Evolutionary conservation across 2,113 vertebrate genomes (phyloP), one percentile per base, ranked within the genome.

Genomic region (Paraplagusia blochii): DNA sequence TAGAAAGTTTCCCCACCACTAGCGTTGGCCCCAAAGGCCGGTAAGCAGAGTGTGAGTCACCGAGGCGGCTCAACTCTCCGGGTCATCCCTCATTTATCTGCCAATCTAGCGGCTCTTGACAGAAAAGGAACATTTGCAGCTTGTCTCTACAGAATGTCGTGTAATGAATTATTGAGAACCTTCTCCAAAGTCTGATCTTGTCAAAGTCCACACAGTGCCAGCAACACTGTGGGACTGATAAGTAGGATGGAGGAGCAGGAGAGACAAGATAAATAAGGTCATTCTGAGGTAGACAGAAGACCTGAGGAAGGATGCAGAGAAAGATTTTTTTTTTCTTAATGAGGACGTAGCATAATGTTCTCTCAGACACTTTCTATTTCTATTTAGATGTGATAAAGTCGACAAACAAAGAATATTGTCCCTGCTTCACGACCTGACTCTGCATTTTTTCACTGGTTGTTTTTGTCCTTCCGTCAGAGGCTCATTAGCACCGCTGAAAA

Each of bases 141-240:
- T 75, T 55, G 36, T 35, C 61, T 79, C 76, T 53, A 55, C 40
- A 29, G 40, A 3, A 14, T 43, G 50, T 58, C 43, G 35, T 62
- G 63, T 70, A 53, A 72, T 85, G 64, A 84, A 79, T 77, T 81
- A 82, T 86, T 79, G 66, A 85, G 53, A 58, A 75, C 58, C 69
- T 49, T 44, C 69, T 69, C 65, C 61, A 57, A 73, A 66, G 77
- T 77, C 61, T 69, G 70, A 83, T 86, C 80, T 79, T 74, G 55
- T 77, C 64, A 9, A 59, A 71, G 66, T 72, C n/a, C 60, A 63
- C 67, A 69, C 58, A 81, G 63, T 11, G 8, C 73, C 53, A 59
- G 48, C 65, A 62, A 59, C 64, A 66, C 78, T 64, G 59, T 34
- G 61, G 38, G 64, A 82, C 69, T 77, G 68, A 74, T 65, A 69